Evolutionary conservation across 1,140 invertebrate genomes (phyloP).

Genomic region (Drosophila parvula): DNA sequence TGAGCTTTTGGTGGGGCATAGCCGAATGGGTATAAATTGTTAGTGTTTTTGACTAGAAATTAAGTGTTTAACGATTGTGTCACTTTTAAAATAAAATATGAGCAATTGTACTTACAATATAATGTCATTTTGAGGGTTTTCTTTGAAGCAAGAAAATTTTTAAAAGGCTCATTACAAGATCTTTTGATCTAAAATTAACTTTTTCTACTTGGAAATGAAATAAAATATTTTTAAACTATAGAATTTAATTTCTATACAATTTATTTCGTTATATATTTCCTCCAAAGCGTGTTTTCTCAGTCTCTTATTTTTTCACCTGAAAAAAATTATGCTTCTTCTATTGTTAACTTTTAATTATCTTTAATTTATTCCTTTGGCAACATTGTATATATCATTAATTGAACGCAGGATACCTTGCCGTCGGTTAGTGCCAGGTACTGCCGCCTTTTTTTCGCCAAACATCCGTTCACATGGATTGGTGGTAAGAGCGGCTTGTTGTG

Average conservation of each 20-base stretch:
- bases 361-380: not conserved
- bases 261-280: too few species aligned
- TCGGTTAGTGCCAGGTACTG: not conserved
- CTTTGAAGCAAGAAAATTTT: not conserved
- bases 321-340: too few species aligned
- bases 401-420: slow-evolving; percentile 4
- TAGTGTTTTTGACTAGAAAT: not conserved
- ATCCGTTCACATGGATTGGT: slow-evolving; percentile 27
- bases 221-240: not conserved
- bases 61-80: slow-evolving; percentile 12
- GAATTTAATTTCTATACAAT: too few species aligned
- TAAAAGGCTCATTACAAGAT: not conserved
- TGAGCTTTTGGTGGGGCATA: not conserved
- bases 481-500: slow-evolving; percentile 30
- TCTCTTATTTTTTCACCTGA: too few species aligned
- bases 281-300: too few species aligned
- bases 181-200: slow-evolving; percentile 1
- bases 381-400: slow-evolving; percentile 1
- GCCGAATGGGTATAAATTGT: not conserved
- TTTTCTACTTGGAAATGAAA: not conserved
- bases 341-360: too few species aligned
- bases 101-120: not conserved
- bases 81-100: slow-evolving; percentile 9
- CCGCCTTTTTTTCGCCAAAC: not conserved
- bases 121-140: not conserved